A percentile compares a stretch with the other conserved stretches of the same genome.
Conservation (phyloP, 1,140 invertebrate species). For the Drosophila pseudoananassae region DNA sequence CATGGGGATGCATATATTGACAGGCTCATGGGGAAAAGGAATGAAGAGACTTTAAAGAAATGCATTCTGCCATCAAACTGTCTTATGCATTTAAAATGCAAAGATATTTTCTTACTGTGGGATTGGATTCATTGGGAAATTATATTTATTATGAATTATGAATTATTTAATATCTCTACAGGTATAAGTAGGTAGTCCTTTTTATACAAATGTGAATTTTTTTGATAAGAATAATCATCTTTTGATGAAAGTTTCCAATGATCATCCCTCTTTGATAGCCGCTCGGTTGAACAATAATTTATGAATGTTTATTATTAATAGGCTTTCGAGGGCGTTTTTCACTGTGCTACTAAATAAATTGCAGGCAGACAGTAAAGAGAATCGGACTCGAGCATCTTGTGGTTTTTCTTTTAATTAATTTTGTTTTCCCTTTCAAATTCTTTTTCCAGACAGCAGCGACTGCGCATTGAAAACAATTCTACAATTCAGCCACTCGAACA, state of each 20-base stretch:
- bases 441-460: constrained; percentile 16
- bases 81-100: neutral
- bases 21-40: neutral
- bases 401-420: constrained; percentile 51
- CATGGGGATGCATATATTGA: neutral
- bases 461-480: constrained; percentile 11
- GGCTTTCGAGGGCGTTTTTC: constrained; percentile 32
- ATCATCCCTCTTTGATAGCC: constrained; percentile 9
- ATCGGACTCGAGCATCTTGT: constrained; percentile 8
- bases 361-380: constrained; percentile 4
- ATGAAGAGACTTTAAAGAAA: neutral
- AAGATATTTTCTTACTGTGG: neutral
- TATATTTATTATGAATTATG: too few species aligned
- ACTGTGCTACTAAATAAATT: constrained; percentile 50
- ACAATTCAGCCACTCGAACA: neutral
- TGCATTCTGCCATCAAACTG: neutral
- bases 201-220: neutral
- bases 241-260: neutral
- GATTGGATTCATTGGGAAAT: neutral
- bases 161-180: too few species aligned
- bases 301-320: constrained; percentile 66
- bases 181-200: too few species aligned
- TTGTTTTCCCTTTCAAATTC: constrained; percentile 36
- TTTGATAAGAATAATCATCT: neutral
- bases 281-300: constrained; percentile 32